Base-by-base conservation (phyloP, 2,888 invertebrate genomes). In the Drosophila antonietae region DNA sequence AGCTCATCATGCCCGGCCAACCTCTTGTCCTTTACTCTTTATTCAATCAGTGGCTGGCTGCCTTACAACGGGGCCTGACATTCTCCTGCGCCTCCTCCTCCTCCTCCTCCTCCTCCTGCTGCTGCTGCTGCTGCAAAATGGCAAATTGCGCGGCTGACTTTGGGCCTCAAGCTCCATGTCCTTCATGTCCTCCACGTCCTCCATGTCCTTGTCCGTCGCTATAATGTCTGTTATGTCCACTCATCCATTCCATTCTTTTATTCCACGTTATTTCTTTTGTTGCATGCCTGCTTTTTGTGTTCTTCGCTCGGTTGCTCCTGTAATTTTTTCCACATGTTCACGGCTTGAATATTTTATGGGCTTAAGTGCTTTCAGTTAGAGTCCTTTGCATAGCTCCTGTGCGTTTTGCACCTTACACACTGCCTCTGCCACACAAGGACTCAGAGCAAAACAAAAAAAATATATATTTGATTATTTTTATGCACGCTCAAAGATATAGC, bases 301-400 rank as follows among this genome's bases (percentile, higher is more conserved):
- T 79, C 79, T 75, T 53, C 67, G 55, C 60, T 60, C 63, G 60
- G 58, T 62, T 60, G 64, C 70, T 72, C 73, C 75, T 75, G 89
- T 86, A 89, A 83, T 88, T 85, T 87, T 87, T 80, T 78, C 82
- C 85, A 87, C 85, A 89, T 84, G 82, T 81, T 89, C 85, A 81
- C 87, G 80, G 78, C 87, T 74, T 86, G 85, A 87, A 89, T 86
- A 86, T 89, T 86, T 86, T 82, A 86, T 86, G 85, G 88, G 84
- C 89, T 82, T 89, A 89, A 89, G 85, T 86, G 89, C 89, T 87
- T 87, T 86, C 82, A 78, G 88, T 80, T 83, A 76, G 75, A 87
- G 69, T 73, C 73, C 67, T 68, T 73, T 80, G 75, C 71, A 74
- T 76, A 69, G 68, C 68, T 75, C 69, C 68, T 72, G 73, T 83